Conservation (phyloP, 23 tunicate genomes). For the Ascidia mentula region DNA sequence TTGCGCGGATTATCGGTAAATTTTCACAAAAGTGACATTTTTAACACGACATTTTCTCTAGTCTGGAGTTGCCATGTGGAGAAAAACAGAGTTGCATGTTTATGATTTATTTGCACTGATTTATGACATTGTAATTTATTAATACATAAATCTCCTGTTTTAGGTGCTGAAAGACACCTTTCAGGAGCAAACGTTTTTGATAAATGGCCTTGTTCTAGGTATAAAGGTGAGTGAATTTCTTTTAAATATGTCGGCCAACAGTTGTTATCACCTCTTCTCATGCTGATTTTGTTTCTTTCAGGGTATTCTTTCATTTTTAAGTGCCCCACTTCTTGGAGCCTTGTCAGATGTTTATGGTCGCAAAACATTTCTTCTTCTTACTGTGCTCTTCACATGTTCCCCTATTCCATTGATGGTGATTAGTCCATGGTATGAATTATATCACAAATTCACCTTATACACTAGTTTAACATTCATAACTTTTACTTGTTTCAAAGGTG, state of each 20-base stretch:
- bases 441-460: not conserved
- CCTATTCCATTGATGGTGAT: conserved; percentile 89
- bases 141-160: not conserved
- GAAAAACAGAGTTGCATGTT: no score
- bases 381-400: conserved; percentile 95
- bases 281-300: conserved; percentile 20
- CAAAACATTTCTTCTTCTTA: conserved; percentile 84
- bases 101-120: not conserved
- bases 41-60: no score
- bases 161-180: conserved; percentile 84
- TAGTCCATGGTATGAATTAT: conserved; percentile 79
- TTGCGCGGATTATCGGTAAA: not conserved
- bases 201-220: conserved; percentile 95
- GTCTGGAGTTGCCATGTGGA: no score
- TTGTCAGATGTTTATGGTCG: conserved; percentile 98
- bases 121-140: not conserved
- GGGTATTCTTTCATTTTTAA: conserved; percentile 86
- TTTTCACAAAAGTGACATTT: not conserved
- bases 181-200: conserved; percentile 71
- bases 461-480: not conserved
- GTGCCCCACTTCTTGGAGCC: conserved; percentile 94
- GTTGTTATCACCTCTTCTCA: not conserved
- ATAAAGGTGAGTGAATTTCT: conserved; percentile 57
- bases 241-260: no score
- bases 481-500: conserved; percentile 51